phyloP scores from a whole-genome alignment of 1,140 invertebrate species.

The Zaprionus tsacasi region DNA sequence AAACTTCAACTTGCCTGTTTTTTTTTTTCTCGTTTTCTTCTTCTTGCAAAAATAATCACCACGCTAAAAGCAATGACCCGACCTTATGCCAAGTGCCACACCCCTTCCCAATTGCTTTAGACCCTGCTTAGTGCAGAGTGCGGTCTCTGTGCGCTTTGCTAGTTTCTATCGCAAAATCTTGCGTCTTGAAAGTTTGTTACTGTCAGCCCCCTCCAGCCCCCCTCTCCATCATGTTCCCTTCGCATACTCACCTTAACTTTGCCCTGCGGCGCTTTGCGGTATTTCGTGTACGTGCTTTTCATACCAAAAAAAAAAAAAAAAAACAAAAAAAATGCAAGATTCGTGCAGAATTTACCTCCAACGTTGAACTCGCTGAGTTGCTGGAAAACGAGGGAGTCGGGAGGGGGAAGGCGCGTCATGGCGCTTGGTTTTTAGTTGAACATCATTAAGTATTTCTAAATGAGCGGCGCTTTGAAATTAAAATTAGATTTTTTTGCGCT shows the following conservation, averaged over 20 bases:
- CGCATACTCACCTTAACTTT: background rate
- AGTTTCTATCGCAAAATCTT: constrained; percentile 39
- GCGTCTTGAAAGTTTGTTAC: constrained; percentile 47
- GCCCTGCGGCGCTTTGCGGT: constrained; percentile 57
- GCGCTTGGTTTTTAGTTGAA: constrained; percentile 68
- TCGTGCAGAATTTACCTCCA: constrained; percentile 54
- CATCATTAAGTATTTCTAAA: constrained; percentile 70
- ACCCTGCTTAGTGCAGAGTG: constrained; percentile 11
- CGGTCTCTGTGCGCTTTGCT: constrained; percentile 26
- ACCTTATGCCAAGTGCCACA: constrained; percentile 37
- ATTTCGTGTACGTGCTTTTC: constrained; percentile 65
- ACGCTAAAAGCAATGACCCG: constrained; percentile 63
- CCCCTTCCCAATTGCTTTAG: background rate
- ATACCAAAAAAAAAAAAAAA: constrained; percentile 50
- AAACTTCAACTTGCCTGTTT: background rate
- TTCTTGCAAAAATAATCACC: constrained; percentile 56
- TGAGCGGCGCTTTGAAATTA: constrained; percentile 70
- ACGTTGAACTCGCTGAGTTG: background rate
- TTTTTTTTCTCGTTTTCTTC: too few species aligned
- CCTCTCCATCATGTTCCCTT: too few species aligned
- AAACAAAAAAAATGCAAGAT: constrained; percentile 31
- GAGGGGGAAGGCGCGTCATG: constrained; percentile 40
- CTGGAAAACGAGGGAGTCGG: background rate
- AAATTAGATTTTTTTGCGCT: constrained; percentile 57
- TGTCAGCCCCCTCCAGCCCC: background rate